Percentiles rank a stretch among this genome's conserved stretches.
These are phyloP conservation scores for Bombyx huttoni DNA, from an alignment of 2,888 invertebrate genomes.

Conservation along the genomic window DNA sequence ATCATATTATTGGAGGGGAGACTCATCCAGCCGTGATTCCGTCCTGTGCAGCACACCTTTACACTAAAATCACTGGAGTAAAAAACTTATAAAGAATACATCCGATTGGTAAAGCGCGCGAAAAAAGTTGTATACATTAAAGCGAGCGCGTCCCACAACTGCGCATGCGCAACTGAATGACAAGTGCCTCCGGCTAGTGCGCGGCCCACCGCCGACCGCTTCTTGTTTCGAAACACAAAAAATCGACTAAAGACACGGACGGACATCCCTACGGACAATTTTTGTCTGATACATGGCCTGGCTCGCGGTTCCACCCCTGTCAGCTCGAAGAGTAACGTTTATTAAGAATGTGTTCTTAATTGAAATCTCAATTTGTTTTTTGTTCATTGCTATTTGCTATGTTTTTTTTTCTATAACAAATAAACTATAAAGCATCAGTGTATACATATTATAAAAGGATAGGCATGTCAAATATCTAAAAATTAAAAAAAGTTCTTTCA, in stretches of 20 bases:
- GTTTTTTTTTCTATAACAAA: too few species aligned
- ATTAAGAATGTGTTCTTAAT: too few species aligned
- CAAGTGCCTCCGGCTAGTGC: constrained; percentile 16
- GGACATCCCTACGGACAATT: constrained; percentile 31
- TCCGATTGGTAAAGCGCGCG: constrained; percentile 29
- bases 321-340: too few species aligned
- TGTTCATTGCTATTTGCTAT: too few species aligned
- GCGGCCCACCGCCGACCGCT: constrained; percentile 36
- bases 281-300: background rate
- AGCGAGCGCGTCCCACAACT: constrained; percentile 40
- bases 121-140: constrained; percentile 35
- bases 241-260: constrained; percentile 18
- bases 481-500: too few species aligned
- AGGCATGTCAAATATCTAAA: too few species aligned
- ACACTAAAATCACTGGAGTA: constrained; percentile 15
- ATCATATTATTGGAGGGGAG: background rate
- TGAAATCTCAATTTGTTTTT: too few species aligned
- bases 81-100: constrained; percentile 17
- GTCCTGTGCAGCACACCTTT: constrained; percentile 10
- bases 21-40: constrained; percentile 6
- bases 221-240: constrained; percentile 23
- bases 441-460: too few species aligned
- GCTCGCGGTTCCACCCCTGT: too few species aligned
- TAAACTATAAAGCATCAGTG: too few species aligned
- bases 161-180: constrained; percentile 61